Base-by-base conservation (phyloP, 2,113 vertebrate species). In the Sebastes schlegelii region DNA sequence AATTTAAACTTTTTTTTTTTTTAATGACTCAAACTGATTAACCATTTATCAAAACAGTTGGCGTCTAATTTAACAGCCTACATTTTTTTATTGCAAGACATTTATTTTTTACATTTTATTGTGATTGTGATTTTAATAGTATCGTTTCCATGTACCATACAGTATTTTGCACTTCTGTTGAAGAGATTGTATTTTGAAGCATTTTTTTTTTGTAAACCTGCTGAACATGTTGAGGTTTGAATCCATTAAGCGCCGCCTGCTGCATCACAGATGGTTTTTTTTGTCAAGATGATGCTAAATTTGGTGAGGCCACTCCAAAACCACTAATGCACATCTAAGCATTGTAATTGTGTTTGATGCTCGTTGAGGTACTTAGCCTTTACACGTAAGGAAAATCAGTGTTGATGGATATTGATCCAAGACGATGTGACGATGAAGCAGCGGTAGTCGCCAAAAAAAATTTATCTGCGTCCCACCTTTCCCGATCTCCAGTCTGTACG, bases 341-440 rank as follows among this genome's bases (percentile, higher is more conserved):
- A 49, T 42, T 58, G 76, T 84, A 79, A 88, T 80, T 84, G 70
- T 64, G 78, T 92, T 87, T 77, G 80, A 42, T 77, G 77, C 88
- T 84, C 85, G 42, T 57, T 77, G 84, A 90, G 82, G 70, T 88
- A 82, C 88, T 88, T 77, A 73, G 79, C 62, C 54, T 87, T 90
- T 85, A 83, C 80, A 72, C 89, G 89, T 45, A 82, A 85, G 74
- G 63, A 85, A 71, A 88, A 78, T 26, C 79, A 84, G 77, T 55
- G 80, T 74, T 89, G 89, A 92, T 91, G 84, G 84, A 21, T 91
- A 91, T 93, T 65, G 91, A 92, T 89, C 89, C 69, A 49, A 54
- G 85, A 85, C 57, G 64, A 65, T 21, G 58, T 74, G 82, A 80
- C 65, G 12, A 74, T 82, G 10, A 90, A 66, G 26, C 45, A 40